A percentile compares a stretch with the other conserved stretches of the same genome.
These are phyloP conservation scores for Eupeodes latifasciatus DNA, from an alignment of 2,888 invertebrate genomes.

Conservation along the genomic window DNA sequence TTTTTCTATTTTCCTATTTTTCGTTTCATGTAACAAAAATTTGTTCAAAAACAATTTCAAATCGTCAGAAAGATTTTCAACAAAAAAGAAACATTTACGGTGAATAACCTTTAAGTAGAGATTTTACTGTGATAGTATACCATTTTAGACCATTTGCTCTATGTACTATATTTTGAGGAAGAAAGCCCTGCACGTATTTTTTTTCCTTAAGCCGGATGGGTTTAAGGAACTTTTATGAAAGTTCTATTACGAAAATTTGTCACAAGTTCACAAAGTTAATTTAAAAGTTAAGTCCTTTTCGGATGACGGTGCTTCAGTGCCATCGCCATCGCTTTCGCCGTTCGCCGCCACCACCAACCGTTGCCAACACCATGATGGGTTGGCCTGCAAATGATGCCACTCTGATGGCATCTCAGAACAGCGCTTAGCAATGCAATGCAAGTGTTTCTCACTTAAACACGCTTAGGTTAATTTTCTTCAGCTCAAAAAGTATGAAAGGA, in stretches of 20 bases:
- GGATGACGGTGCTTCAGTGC: constrained; percentile 43
- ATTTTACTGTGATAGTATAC: neutral
- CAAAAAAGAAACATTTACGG: no score
- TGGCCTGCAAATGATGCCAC: constrained; percentile 47
- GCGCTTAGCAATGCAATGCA: constrained; percentile 42
- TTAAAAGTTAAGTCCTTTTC: constrained; percentile 72
- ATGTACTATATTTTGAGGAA: neutral
- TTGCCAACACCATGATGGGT: constrained; percentile 3
- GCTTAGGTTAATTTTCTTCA: constrained; percentile 63
- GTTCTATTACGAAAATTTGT: constrained; percentile 76
- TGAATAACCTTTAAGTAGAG: neutral
- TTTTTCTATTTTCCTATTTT: no score
- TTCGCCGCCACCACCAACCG: constrained; percentile 7
- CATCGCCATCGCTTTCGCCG: neutral
- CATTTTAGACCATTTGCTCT: constrained; percentile 33
- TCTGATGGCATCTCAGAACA: neutral
- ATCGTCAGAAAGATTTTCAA: no score
- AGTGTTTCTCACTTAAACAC: constrained; percentile 60
- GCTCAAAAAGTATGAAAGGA: neutral
- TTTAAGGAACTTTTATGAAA: constrained; percentile 73
- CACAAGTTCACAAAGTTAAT: constrained; percentile 76
- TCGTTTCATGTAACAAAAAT: no score
- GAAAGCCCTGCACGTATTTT: constrained; percentile 21
- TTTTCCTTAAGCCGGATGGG: constrained; percentile 59
- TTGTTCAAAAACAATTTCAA: no score